These are phyloP conservation scores for Ylistrum balloti DNA, from an alignment of 1,140 invertebrate genomes.

Conservation along the genomic window DNA sequence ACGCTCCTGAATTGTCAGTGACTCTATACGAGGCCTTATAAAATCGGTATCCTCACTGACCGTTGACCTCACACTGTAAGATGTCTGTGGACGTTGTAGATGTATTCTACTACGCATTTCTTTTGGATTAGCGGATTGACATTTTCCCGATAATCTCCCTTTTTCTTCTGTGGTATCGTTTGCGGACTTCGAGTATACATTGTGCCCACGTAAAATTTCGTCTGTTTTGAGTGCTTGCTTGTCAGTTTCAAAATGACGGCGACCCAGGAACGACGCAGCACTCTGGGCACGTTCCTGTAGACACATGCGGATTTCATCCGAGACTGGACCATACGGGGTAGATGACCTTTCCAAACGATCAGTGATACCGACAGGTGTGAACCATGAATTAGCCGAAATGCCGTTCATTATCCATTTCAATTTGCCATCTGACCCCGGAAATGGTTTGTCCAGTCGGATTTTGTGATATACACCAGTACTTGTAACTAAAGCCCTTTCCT, in stretches of 20 bases:
- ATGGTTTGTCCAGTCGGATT: neutral
- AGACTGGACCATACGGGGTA: neutral
- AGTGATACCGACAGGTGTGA: slow-evolving; percentile 24
- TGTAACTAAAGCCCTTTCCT: neutral
- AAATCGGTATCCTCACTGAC: neutral
- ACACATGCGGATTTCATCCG: neutral
- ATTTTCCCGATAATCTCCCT: neutral
- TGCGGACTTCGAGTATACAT: neutral
- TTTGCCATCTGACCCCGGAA: neutral
- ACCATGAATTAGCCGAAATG: neutral
- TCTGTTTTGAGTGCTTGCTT: neutral
- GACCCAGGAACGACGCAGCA: neutral
- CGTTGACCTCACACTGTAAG: neutral
- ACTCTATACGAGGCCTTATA: neutral
- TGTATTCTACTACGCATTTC: neutral
- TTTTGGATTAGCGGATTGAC: neutral
- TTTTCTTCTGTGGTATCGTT: neutral
- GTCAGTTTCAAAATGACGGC: slow-evolving; percentile 3
- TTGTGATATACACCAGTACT: neutral
- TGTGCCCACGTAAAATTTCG: neutral
- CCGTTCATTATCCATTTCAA: slow-evolving; percentile 25
- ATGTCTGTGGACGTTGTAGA: neutral
- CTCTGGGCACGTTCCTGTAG: neutral
- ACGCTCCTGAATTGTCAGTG: slow-evolving; percentile 16
- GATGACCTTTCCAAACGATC: neutral